phyloP scores from a whole-genome alignment of 2,797 vertebrate species.

The Florisuga fusca region DNA sequence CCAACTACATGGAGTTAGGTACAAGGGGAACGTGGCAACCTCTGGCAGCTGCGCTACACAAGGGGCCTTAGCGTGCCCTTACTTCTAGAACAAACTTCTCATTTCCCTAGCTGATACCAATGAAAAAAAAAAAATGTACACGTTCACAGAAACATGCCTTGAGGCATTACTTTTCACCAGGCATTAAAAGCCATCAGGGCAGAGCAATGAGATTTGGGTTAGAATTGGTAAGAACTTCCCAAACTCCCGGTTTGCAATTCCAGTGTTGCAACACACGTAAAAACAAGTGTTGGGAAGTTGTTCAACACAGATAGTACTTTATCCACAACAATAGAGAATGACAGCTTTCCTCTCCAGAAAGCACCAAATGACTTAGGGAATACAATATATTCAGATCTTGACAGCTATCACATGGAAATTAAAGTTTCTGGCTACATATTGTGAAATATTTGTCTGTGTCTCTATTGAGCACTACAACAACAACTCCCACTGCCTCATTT shows the following conservation, averaged over 20 bases:
- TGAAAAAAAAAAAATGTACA: not conserved
- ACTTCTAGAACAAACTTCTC: not conserved
- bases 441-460: slow-evolving; percentile 13
- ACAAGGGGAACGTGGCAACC: not conserved
- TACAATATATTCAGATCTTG: not conserved
- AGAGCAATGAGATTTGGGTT: not conserved
- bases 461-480: slow-evolving; percentile 46
- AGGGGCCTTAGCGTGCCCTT: not conserved
- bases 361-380: not conserved
- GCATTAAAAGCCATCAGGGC: not conserved
- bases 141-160: fast-evolving
- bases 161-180: not conserved
- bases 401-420: slow-evolving; percentile 40
- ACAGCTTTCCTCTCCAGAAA: not conserved
- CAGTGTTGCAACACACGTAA: not conserved
- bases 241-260: not conserved
- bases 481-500: slow-evolving; percentile 26
- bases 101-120: not conserved
- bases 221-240: not conserved
- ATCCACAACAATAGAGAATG: not conserved
- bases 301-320: not conserved
- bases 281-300: not conserved
- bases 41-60: not conserved
- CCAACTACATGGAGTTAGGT: not conserved
- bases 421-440: slow-evolving; percentile 40